Evolutionary conservation across 2,888 invertebrate genomes (phyloP), one percentile per base, ranked within the genome.

Genomic region (Sesamia inferens): DNA sequence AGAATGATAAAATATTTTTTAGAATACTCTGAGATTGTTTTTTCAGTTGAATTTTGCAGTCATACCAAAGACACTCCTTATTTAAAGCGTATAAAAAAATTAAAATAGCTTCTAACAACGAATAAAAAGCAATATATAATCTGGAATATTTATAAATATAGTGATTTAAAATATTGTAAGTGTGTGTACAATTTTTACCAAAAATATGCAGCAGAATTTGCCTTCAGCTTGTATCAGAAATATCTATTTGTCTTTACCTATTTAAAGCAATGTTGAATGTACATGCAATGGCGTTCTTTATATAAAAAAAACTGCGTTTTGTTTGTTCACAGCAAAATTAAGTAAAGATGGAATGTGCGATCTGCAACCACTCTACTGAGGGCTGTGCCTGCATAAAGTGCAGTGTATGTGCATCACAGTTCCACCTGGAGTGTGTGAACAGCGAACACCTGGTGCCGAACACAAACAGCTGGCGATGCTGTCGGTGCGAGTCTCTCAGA

Each of bases 301-400:
- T n/a, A n/a, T 51, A 19, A 51, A 51, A n/a, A 4, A 54, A 19
- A 48, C 10, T 51, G 10, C n/a, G n/a, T n/a, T 51, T 19, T 16
- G 7, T 19, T 77, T 70, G 59, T 85, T 73, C 68, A 68, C 74
- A 79, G 79, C 79, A 76, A 72, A 85, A 73, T 79, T 59, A 57
- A 54, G 70, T 61, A 73, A 88, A 84, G 67, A 95, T 94, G 94
- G 93, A 94, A 73, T 94, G 94, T 88, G 93, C 93, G 39, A 90
- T 87, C 79, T 94, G 94, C 85, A 93, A 94, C 76, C 92, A 91
- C 64, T 92, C 93, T 54, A 93, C 92, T 87, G 91, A 92, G 74
- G 94, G 94, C 48, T 93, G 92, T 78, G 94, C 94, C 22, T 93
- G 92, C 0, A 93, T 95, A 68, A 94, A 93, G 76, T 95, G 95